A percentile compares a stretch with the other conserved stretches of the same genome.
These are phyloP conservation scores for Philonicus albiceps DNA, from an alignment of 2,888 invertebrate species.

Conservation along the genomic window DNA sequence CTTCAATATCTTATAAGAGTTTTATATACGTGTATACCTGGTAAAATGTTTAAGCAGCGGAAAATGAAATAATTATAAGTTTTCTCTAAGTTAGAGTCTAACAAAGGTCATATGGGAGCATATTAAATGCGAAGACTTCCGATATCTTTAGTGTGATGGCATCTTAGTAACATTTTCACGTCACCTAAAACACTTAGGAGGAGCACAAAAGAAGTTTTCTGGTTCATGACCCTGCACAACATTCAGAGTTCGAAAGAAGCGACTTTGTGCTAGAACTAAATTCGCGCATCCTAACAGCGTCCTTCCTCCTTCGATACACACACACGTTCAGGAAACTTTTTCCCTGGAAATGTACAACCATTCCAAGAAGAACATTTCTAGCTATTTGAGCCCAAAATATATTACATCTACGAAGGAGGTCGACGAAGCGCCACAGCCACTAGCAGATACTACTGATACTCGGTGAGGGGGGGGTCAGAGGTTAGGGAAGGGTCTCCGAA, in stretches of 20 bases:
- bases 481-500: not conserved
- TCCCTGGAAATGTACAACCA: not conserved
- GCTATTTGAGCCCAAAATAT: not conserved
- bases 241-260: not conserved
- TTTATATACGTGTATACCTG: no score
- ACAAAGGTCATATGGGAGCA: not conserved
- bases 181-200: not conserved
- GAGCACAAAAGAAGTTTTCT: not conserved
- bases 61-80: not conserved
- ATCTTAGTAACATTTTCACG: constrained; percentile 14
- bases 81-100: not conserved
- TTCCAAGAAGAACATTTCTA: not conserved
- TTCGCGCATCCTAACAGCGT: not conserved
- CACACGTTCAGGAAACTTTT: not conserved
- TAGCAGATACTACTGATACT: not conserved
- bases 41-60: no score
- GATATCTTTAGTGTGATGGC: not conserved
- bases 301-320: not conserved
- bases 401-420: not conserved
- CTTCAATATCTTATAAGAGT: no score
- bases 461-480: not conserved
- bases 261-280: not conserved
- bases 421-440: not conserved
- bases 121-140: not conserved
- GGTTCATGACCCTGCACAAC: constrained; percentile 6